phyloP scores from a whole-genome alignment of 2,888 invertebrate species.

The Cantharis nigra region DNA sequence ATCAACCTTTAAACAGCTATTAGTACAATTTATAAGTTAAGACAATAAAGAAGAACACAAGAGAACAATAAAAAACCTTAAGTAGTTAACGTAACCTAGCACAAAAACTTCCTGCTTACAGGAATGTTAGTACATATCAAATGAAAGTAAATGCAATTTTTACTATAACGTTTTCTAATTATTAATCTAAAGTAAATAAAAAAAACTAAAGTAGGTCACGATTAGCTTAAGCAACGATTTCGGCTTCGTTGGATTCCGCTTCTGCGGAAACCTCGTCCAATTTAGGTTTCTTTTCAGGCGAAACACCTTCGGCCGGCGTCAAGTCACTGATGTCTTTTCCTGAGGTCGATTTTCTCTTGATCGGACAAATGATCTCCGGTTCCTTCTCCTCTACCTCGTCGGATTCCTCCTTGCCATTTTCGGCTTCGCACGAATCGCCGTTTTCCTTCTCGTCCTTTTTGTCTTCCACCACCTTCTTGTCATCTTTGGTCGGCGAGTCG shows the following conservation, averaged over 20 bases:
- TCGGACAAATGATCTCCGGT: conserved; percentile 41
- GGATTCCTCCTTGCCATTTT: conserved; percentile 53
- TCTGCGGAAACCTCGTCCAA: conserved; percentile 67
- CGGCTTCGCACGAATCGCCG: conserved; percentile 52
- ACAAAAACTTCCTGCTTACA: conserved; percentile 24
- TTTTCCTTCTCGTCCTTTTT: conserved; percentile 58
- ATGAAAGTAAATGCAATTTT: conserved; percentile 31
- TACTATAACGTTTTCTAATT: conserved; percentile 18
- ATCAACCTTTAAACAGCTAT: background rate
- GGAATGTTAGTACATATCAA: conserved; percentile 36
- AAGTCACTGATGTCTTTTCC: conserved; percentile 58
- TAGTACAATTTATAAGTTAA: background rate
- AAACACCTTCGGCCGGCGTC: conserved; percentile 61
- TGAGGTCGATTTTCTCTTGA: conserved; percentile 71
- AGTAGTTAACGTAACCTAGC: conserved; percentile 6
- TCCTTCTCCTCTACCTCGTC: conserved; percentile 53
- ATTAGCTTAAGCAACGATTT: conserved; percentile 62
- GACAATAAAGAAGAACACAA: background rate
- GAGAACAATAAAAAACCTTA: background rate
- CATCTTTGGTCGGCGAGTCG: conserved; percentile 52
- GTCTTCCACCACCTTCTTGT: conserved; percentile 46
- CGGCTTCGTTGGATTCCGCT: conserved; percentile 58
- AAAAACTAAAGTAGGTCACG: background rate
- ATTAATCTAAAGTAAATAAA: conserved; percentile 3
- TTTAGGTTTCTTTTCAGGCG: conserved; percentile 76